Conservation (phyloP, 35 echinoderm and acorn worm genomes). For the Patiria miniata region DNA sequence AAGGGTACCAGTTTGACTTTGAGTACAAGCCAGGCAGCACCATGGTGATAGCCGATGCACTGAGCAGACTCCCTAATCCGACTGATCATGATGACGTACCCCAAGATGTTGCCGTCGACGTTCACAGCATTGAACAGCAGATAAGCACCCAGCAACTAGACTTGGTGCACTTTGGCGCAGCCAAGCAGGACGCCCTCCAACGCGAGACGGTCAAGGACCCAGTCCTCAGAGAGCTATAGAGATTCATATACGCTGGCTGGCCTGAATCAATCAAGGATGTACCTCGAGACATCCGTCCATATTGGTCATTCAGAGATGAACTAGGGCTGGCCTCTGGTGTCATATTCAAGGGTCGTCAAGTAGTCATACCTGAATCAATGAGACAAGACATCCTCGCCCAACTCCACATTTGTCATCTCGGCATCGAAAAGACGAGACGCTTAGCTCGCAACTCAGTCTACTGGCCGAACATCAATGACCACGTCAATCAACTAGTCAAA, state of each 20-base stretch:
- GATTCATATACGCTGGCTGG: slow-evolving; percentile 21
- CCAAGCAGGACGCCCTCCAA: slow-evolving; percentile 8
- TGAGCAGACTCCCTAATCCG: slow-evolving; percentile 32
- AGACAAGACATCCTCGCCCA: slow-evolving; percentile 22
- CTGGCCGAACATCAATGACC: slow-evolving; percentile 31
- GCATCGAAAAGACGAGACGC: slow-evolving; percentile 39
- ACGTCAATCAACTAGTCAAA: slow-evolving; percentile 25
- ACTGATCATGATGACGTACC: neutral
- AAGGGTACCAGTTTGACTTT: slow-evolving; percentile 52
- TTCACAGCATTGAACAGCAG: neutral
- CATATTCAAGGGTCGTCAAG: slow-evolving; percentile 36
- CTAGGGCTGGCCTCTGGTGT: slow-evolving; percentile 53
- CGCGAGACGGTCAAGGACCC: slow-evolving; percentile 44
- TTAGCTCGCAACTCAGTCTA: slow-evolving; percentile 25
- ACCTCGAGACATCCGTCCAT: neutral
- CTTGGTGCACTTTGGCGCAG: neutral
- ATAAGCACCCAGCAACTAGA: neutral
- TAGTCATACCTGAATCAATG: slow-evolving; percentile 31
- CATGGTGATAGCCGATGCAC: slow-evolving; percentile 55
- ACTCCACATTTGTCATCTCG: slow-evolving; percentile 60
- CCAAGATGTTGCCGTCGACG: neutral
- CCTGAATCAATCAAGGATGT: slow-evolving; percentile 24
- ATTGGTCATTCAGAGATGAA: slow-evolving; percentile 54
- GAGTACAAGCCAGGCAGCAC: slow-evolving; percentile 53
- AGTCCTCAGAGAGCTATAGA: slow-evolving; percentile 23